Percentiles rank a stretch among this genome's conserved stretches.
Conservation (phyloP, 2,113 vertebrate genomes). For the Gallinago media region DNA sequence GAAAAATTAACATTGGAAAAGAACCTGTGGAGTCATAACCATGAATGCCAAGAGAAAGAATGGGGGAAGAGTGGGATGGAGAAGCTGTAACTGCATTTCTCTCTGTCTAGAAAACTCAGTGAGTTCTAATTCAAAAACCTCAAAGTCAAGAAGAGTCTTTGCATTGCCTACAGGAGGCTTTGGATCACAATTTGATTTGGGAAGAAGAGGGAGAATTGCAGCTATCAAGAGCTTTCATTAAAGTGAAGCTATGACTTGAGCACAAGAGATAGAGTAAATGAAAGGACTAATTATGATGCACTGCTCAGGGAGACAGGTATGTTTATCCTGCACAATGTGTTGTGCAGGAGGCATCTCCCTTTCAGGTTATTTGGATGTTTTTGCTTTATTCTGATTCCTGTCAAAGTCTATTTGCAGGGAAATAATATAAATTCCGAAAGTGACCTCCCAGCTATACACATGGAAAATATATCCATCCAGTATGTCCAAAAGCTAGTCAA, state of each 20-base stretch:
- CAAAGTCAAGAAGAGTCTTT: neutral
- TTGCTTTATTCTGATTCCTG: neutral
- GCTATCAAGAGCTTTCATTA: neutral
- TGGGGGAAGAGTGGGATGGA: neutral
- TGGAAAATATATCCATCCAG: neutral
- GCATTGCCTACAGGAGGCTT: neutral
- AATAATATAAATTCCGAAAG: neutral
- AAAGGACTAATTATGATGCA: neutral
- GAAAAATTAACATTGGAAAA: neutral
- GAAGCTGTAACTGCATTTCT: neutral
- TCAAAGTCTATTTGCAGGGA: neutral
- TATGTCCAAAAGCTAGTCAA: neutral
- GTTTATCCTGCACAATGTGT: neutral
- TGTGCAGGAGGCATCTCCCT: neutral
- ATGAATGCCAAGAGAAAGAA: neutral
- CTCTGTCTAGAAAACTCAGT: neutral
- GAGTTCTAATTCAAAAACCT: neutral
- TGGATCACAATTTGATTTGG: neutral
- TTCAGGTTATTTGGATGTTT: neutral
- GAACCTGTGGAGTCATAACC: neutral
- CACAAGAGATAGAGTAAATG: neutral
- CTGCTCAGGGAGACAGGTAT: neutral
- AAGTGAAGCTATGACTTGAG: neutral
- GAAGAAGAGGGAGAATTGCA: neutral
- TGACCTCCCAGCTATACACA: neutral